These are phyloP conservation scores for Euphydryas editha DNA, from an alignment of 2,888 invertebrate species.

Conservation along the genomic window DNA sequence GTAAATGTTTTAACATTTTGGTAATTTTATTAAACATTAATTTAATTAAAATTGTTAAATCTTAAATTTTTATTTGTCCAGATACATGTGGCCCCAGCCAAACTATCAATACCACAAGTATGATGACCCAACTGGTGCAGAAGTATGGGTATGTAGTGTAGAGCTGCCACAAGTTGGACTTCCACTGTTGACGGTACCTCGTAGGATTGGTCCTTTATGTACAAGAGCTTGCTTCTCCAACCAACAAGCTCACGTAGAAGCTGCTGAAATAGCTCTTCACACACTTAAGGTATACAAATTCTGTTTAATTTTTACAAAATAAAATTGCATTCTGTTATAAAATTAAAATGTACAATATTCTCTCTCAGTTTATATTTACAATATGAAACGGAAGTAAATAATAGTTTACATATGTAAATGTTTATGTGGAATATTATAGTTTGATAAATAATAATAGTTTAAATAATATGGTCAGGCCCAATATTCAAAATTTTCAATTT, in stretches of 20 bases:
- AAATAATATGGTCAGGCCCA: too few species aligned
- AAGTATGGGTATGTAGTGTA: constrained; percentile 63
- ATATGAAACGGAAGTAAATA: too few species aligned
- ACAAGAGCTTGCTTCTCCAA: constrained; percentile 58
- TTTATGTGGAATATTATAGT: too few species aligned
- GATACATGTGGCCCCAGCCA: constrained; percentile 70
- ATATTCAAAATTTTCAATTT: too few species aligned
- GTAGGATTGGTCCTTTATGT: constrained; percentile 60
- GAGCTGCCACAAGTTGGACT: constrained; percentile 65
- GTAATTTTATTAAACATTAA: neutral
- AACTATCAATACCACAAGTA: constrained; percentile 65
- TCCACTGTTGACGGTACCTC: constrained; percentile 57
- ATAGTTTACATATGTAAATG: too few species aligned
- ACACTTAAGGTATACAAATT: constrained; percentile 61
- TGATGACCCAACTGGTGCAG: constrained; percentile 52
- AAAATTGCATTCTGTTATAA: neutral
- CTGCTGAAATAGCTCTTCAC: constrained; percentile 64
- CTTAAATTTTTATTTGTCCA: constrained; percentile 44
- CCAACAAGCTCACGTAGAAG: constrained; percentile 66
- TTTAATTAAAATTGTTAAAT: neutral
- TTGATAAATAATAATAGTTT: too few species aligned
- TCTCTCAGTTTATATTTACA: too few species aligned
- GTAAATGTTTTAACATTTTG: constrained; percentile 46
- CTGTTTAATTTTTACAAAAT: neutral
- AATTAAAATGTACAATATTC: too few species aligned